These are phyloP conservation scores for Conger conger DNA, from an alignment of 2,113 vertebrate species.

Conservation along the genomic window DNA sequence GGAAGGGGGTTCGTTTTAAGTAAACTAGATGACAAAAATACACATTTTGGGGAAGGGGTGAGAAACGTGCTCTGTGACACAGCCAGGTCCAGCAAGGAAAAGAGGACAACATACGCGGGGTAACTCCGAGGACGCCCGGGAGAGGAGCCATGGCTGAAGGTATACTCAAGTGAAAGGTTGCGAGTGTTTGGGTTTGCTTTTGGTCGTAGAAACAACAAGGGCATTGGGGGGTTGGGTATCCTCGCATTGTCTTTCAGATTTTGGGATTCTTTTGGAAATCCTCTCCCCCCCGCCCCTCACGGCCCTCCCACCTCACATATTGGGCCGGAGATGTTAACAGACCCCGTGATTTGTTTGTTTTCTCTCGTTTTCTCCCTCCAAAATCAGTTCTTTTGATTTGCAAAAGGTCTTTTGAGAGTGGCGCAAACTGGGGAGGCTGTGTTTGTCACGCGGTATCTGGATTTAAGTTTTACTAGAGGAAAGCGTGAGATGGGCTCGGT, in stretches of 20 bases:
- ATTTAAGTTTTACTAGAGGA: slow-evolving; percentile 41
- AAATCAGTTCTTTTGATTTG: slow-evolving; percentile 21
- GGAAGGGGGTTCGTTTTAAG: slow-evolving; percentile 41
- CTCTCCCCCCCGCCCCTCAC: slow-evolving; percentile 49
- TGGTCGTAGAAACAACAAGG: slow-evolving; percentile 41
- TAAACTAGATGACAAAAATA: slow-evolving; percentile 50
- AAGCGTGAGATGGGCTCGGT: slow-evolving; percentile 72
- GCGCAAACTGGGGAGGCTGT: slow-evolving; percentile 12
- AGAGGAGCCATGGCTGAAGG: slow-evolving; percentile 69
- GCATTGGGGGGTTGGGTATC: slow-evolving; percentile 54
- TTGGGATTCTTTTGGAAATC: slow-evolving; percentile 71
- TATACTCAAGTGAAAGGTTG: slow-evolving; percentile 44
- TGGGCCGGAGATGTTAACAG: slow-evolving; percentile 69
- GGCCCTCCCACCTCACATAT: slow-evolving; percentile 67
- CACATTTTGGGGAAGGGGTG: slow-evolving; percentile 43
- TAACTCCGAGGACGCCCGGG: slow-evolving; percentile 43
- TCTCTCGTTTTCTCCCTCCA: slow-evolving; percentile 8
- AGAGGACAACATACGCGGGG: slow-evolving; percentile 30
- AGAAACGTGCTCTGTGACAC: slow-evolving; percentile 27
- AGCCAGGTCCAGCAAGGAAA: slow-evolving; percentile 16
- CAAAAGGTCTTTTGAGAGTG: slow-evolving; percentile 30
- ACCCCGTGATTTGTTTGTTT: slow-evolving; percentile 50
- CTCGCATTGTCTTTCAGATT: slow-evolving; percentile 79
- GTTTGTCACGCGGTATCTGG: slow-evolving; percentile 34
- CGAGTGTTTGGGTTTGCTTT: slow-evolving; percentile 50